A percentile compares a stretch with the other conserved stretches of the same genome.
phyloP scores from a whole-genome alignment of 2,797 vertebrate genomes.

The Leuciscus waleckii region DNA sequence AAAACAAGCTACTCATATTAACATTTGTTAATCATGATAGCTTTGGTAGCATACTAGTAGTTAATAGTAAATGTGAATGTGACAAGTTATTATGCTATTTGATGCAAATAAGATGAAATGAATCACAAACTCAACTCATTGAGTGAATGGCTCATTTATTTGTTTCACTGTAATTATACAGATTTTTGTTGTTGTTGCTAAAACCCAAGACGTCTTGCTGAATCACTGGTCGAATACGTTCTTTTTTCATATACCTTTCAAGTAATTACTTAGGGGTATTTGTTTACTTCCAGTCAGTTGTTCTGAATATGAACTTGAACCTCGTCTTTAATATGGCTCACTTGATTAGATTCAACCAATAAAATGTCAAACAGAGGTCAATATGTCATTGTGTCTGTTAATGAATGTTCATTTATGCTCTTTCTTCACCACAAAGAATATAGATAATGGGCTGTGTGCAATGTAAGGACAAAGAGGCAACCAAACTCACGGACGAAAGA shows the following conservation, averaged over 20 bases:
- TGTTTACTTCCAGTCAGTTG: not conserved
- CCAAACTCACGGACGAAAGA: constrained; percentile 96
- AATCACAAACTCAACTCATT: not conserved
- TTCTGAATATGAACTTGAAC: constrained; percentile 5
- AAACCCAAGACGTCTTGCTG: constrained; percentile 15
- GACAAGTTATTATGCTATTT: not conserved
- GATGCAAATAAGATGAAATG: constrained; percentile 6
- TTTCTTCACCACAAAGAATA: constrained; percentile 78
- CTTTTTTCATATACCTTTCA: constrained; percentile 16
- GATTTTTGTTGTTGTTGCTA: not conserved
- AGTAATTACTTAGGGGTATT: constrained; percentile 3
- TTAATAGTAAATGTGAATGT: not conserved
- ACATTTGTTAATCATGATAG: not conserved
- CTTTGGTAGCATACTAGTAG: not conserved
- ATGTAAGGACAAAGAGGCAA: constrained; percentile 99
- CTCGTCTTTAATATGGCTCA: not conserved
- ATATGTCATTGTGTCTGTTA: not conserved
- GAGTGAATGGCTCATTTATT: constrained; percentile 8
- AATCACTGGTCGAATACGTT: constrained; percentile 15
- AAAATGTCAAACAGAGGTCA: not conserved
- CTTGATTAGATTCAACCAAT: not conserved
- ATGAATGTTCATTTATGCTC: constrained; percentile 31
- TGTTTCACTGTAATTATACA: constrained; percentile 10
- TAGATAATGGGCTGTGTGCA: constrained; percentile 99
- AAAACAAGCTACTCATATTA: not conserved